These are phyloP conservation scores for Calliphora vomitoria DNA, from an alignment of 2,888 invertebrate species.

Conservation along the genomic window DNA sequence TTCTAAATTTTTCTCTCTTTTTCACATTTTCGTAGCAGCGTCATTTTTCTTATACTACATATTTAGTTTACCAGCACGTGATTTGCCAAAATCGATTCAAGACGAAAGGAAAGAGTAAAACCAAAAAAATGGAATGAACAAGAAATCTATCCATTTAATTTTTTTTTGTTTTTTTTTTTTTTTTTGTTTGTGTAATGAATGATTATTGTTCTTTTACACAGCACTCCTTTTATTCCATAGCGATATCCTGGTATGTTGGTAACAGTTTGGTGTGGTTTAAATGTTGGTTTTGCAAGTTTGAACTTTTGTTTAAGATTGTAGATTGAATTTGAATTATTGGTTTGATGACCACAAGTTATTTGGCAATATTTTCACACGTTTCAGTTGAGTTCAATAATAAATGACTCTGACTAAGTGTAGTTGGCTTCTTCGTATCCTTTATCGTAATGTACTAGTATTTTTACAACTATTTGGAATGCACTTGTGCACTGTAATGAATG, in stretches of 20 bases:
- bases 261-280: slow-evolving; percentile 14
- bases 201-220: slow-evolving; percentile 18
- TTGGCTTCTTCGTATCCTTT: slow-evolving; percentile 9
- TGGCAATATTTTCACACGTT: slow-evolving; percentile 63
- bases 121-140: slow-evolving; percentile 25
- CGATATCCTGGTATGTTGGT: background rate
- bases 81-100: slow-evolving; percentile 47
- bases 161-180: slow-evolving; percentile 16
- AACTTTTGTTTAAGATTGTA: slow-evolving; percentile 23
- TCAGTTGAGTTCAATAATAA: slow-evolving; percentile 46
- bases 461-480: slow-evolving; percentile 22
- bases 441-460: background rate
- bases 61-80: slow-evolving; percentile 48
- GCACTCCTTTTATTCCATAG: background rate
- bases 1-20: slow-evolving; percentile 41
- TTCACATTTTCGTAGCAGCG: slow-evolving; percentile 45
- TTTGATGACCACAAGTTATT: slow-evolving; percentile 59
- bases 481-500: background rate
- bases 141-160: slow-evolving; percentile 39
- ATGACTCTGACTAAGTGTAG: slow-evolving; percentile 12
- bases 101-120: slow-evolving; percentile 2
- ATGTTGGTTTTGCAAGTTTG: slow-evolving; percentile 10
- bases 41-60: slow-evolving; percentile 36
- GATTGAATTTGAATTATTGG: slow-evolving; percentile 64
- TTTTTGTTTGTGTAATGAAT: background rate